Percentiles rank a stretch among this genome's conserved stretches.
These are phyloP conservation scores for Cynopterus brachyotis DNA, from an alignment of 2,113 vertebrate species.

Conservation along the genomic window DNA sequence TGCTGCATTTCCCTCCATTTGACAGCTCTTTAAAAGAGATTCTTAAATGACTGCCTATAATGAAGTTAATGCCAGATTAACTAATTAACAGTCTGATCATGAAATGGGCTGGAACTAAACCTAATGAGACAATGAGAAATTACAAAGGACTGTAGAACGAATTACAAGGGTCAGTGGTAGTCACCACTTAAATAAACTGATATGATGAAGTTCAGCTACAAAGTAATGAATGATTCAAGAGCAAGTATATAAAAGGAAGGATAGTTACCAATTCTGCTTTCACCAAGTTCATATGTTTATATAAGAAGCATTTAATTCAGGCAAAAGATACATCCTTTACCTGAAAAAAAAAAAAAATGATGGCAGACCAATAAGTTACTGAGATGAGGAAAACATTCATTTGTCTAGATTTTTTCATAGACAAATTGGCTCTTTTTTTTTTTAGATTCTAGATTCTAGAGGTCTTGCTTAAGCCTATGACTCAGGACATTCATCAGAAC, in stretches of 20 bases:
- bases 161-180: background rate
- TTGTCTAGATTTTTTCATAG: background rate
- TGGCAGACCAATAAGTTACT: background rate
- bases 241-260: background rate
- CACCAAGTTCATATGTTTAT: background rate
- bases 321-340: background rate
- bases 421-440: background rate
- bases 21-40: background rate
- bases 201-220: background rate
- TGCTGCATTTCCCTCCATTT: background rate
- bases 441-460: background rate
- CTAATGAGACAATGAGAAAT: slow-evolving; percentile 23
- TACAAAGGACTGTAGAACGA: slow-evolving; percentile 11
- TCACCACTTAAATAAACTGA: background rate
- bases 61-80: slow-evolving; percentile 39
- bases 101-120: background rate
- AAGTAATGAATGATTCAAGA: background rate
- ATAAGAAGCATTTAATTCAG: background rate
- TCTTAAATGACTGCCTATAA: background rate
- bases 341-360: background rate
- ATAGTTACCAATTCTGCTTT: background rate
- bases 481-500: background rate
- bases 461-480: background rate
- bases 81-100: background rate
- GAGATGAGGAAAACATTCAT: background rate